These are phyloP conservation scores for Cepphus grylle DNA, from an alignment of 2,113 vertebrate species.

Conservation along the genomic window DNA sequence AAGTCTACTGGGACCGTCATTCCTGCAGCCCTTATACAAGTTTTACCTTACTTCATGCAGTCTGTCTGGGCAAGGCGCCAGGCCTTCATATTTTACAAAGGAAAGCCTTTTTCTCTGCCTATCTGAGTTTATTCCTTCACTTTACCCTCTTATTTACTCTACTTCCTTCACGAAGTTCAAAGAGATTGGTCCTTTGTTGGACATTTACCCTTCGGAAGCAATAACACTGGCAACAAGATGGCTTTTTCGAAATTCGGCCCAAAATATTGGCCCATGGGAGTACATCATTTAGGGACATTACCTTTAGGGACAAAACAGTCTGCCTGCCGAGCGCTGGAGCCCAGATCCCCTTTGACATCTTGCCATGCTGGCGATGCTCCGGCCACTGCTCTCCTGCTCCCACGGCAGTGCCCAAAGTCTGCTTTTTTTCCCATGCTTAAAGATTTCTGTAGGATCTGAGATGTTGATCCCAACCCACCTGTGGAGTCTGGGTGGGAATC, in stretches of 20 bases:
- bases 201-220: neutral
- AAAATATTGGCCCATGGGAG: neutral
- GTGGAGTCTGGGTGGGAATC: neutral
- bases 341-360: neutral
- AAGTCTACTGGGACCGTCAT: neutral
- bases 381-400: accelerated
- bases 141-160: neutral
- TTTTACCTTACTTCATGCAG: neutral
- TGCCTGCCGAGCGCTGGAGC: neutral
- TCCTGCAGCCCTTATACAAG: neutral
- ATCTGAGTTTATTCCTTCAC: neutral
- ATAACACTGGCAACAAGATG: accelerated
- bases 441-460: neutral
- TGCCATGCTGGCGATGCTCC: neutral
- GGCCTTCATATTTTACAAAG: neutral
- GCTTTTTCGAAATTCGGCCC: neutral
- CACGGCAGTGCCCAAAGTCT: neutral
- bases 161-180: neutral
- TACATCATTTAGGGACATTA: neutral
- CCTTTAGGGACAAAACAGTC: neutral
- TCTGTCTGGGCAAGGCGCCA: neutral
- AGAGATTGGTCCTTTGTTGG: neutral
- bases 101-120: neutral
- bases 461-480: neutral
- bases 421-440: neutral